phyloP scores from a whole-genome alignment of 2,888 invertebrate genomes.

The Scotopteryx bipunctaria region DNA sequence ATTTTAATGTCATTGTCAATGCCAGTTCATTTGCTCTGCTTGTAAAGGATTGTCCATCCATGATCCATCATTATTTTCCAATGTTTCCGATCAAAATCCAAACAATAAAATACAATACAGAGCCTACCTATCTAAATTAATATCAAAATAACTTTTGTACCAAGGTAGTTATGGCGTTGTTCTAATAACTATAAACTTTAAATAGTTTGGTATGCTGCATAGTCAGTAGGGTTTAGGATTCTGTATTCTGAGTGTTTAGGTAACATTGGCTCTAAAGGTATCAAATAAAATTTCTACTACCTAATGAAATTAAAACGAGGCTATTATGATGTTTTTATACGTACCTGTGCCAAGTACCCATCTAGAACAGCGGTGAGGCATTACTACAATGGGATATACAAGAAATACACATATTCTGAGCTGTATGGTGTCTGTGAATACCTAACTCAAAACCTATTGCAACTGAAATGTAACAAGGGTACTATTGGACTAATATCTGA shows the following conservation, averaged over 20 bases:
- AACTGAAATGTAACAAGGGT: conserved; percentile 61
- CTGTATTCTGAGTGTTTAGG: too few relatives aligned
- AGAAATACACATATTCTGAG: conserved; percentile 71
- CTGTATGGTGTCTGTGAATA: conserved; percentile 74
- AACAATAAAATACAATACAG: too few relatives aligned
- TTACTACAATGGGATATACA: conserved; percentile 58
- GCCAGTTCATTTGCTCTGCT: too few relatives aligned
- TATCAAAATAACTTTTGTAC: too few relatives aligned
- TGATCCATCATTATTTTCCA: too few relatives aligned
- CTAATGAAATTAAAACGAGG: conserved; percentile 56
- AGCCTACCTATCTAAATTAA: too few relatives aligned
- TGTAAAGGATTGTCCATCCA: too few relatives aligned
- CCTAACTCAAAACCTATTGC: conserved; percentile 68
- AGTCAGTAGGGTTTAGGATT: background rate
- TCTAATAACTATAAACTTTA: background rate
- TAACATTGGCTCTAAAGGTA: background rate
- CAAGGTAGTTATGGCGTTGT: too few relatives aligned
- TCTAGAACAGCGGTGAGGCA: conserved; percentile 63
- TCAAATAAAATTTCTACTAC: background rate
- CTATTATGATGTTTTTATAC: conserved; percentile 72
- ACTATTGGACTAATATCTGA: conserved; percentile 76
- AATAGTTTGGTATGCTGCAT: background rate
- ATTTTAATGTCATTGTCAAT: too few relatives aligned
- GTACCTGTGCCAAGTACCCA: conserved; percentile 64
- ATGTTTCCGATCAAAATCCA: too few relatives aligned